Conservation (phyloP, 1,140 invertebrate genomes). For the Metaphire vulgaris region DNA sequence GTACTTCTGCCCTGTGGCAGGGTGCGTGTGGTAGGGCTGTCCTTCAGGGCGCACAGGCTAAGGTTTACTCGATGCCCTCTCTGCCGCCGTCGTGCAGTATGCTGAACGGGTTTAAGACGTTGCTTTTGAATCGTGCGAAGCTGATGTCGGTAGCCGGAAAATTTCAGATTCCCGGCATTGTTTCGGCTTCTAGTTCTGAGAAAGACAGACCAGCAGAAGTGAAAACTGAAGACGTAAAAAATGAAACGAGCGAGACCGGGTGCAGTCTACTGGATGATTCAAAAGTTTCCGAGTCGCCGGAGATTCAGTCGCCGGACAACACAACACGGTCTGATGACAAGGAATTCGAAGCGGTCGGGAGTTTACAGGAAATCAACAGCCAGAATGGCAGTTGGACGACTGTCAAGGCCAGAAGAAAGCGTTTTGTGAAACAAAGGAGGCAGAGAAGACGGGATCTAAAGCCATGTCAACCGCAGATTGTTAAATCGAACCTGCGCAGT, state of each 20-base stretch:
- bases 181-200: neutral
- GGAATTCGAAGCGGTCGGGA: neutral
- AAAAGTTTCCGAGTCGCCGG: neutral
- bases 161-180: neutral
- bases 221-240: neutral
- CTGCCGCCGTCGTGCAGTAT: neutral
- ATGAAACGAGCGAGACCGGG: neutral
- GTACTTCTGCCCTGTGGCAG: neutral
- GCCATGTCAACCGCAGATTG: too few species aligned
- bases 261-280: too few species aligned
- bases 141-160: neutral
- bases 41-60: neutral
- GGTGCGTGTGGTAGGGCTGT: neutral
- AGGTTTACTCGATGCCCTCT: neutral
- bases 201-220: neutral
- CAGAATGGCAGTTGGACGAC: neutral
- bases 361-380: neutral
- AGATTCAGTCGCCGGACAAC: too few species aligned
- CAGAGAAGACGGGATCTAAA: too few species aligned
- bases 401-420: neutral
- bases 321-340: neutral
- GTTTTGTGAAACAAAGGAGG: neutral
- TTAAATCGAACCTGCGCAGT: neutral
- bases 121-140: neutral
- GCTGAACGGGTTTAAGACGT: neutral